Percentiles rank a stretch among this genome's conserved stretches.
These are phyloP conservation scores for Apodemia zela DNA, from an alignment of 2,888 invertebrate genomes.

Conservation along the genomic window DNA sequence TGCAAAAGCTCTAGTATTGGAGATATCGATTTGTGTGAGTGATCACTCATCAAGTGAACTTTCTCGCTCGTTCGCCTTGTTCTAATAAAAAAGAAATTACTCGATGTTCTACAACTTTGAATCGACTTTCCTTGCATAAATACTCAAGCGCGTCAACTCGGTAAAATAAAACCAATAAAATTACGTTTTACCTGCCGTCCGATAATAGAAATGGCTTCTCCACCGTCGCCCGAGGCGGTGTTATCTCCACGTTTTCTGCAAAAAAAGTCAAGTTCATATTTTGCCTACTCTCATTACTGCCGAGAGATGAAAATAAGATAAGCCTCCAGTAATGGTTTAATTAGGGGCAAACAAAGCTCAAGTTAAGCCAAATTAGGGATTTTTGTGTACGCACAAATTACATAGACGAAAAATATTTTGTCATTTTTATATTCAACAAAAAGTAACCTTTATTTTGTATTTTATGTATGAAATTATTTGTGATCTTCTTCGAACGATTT, in stretches of 20 bases:
- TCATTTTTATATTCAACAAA: no score
- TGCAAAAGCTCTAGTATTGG: no score
- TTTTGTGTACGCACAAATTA: not conserved
- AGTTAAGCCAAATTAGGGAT: not conserved
- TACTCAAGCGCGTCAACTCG: not conserved
- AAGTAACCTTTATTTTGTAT: no score
- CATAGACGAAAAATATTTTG: no score
- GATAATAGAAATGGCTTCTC: constrained; percentile 93
- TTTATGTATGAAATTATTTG: no score
- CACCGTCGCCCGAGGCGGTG: constrained; percentile 85
- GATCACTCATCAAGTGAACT: no score
- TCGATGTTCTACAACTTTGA: not conserved
- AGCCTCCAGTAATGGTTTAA: constrained; percentile 1
- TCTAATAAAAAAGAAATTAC: not conserved
- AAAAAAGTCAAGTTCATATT: constrained; percentile 18
- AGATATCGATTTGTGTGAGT: no score
- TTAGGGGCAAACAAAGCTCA: not conserved
- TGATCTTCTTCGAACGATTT: no score
- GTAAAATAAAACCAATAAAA: constrained; percentile 21
- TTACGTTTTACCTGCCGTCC: constrained; percentile 82
- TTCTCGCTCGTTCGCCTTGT: no score
- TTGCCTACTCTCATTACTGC: not conserved
- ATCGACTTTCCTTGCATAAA: not conserved
- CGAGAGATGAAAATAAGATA: not conserved
- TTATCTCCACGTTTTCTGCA: constrained; percentile 57